Percentiles rank a stretch among this genome's conserved stretches.
Conservation (phyloP, 2,113 vertebrate species). For the Sitta europaea region DNA sequence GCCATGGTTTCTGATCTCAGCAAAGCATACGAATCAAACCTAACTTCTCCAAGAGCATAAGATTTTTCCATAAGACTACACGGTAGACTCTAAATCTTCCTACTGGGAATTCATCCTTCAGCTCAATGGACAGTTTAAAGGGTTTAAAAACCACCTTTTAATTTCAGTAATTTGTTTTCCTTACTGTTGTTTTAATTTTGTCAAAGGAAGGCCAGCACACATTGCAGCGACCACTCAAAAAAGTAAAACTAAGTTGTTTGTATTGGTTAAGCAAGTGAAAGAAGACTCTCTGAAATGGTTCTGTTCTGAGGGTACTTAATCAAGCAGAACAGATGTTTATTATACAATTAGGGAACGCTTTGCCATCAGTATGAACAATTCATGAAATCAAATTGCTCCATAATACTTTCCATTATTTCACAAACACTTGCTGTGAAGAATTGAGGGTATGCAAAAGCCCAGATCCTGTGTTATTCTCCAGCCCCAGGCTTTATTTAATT, state of each 20-base stretch:
- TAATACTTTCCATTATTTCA: conserved; percentile 27
- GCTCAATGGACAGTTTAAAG: conserved; percentile 20
- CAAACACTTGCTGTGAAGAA: conserved; percentile 24
- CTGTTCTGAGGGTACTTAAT: conserved; percentile 38
- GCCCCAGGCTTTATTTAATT: neutral
- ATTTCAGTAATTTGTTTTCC: conserved; percentile 41
- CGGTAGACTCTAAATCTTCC: neutral
- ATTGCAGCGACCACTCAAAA: neutral
- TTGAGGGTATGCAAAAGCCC: neutral
- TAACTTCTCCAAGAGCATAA: neutral
- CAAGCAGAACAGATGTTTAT: conserved; percentile 57
- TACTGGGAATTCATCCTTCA: conserved; percentile 9
- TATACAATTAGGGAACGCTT: conserved; percentile 30
- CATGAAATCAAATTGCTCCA: conserved; percentile 33
- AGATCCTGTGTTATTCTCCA: neutral
- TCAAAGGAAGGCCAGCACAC: conserved; percentile 13
- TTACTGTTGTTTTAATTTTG: conserved; percentile 19
- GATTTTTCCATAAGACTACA: neutral
- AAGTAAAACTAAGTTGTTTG: conserved; percentile 2
- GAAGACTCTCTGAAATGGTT: neutral
- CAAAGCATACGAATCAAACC: conserved; percentile 9
- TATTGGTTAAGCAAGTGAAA: conserved; percentile 9
- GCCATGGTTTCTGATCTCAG: neutral
- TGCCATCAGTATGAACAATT: conserved; percentile 14
- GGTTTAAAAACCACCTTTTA: conserved; percentile 19